Evolutionary conservation across 2,888 invertebrate species (phyloP), one percentile per base, ranked within the genome.

Genomic region (Drosophila demipolita): DNA sequence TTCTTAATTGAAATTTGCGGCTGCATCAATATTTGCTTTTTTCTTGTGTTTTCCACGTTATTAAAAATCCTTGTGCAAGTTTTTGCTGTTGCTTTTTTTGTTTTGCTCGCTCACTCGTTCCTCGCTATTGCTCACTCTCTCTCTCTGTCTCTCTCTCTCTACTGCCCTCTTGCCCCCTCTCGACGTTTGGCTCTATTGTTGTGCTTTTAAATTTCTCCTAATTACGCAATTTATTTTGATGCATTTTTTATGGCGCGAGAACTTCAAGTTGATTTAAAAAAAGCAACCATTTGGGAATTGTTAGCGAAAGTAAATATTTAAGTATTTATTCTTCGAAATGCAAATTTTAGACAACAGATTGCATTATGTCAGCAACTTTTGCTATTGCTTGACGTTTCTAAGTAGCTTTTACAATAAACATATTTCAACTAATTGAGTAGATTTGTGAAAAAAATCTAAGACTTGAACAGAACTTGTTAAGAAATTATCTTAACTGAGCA

Each of bases 1-100:
- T 89, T 85, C 88, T 84, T 91, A 91, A 91, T 91, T 91, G 91
- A 90, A 91, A 91, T 91, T 91, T 91, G 91, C 91, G 91, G 89
- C 90, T 91, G 90, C 90, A 91, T 90, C 91, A 90, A 90, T 91
- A 91, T 90, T 90, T 91, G 85, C 87, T 80, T 83, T 89, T 90
- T 91, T 91, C 87, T 90, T 89, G 85, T 88, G 74, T 90, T 90
- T 87, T 89, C 81, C 82, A 91, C 90, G 87, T 91, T 91, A 90
- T 90, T 90, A 90, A 90, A 90, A 90, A 90, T 78, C 85, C 83
- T 87, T 82, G 89, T 84, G 74, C 84, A 90, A 90, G 84, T 80
- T 90, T 88, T 90, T 79, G 64, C 57, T 82, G 62, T 78, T 80
- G 64, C 66, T 53, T 54, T 74, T 76, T 73, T 72, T 73, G 68